Evolutionary conservation across 2,113 vertebrate genomes (phyloP).

Genomic region (Rhinolophus ferrumequinum): DNA sequence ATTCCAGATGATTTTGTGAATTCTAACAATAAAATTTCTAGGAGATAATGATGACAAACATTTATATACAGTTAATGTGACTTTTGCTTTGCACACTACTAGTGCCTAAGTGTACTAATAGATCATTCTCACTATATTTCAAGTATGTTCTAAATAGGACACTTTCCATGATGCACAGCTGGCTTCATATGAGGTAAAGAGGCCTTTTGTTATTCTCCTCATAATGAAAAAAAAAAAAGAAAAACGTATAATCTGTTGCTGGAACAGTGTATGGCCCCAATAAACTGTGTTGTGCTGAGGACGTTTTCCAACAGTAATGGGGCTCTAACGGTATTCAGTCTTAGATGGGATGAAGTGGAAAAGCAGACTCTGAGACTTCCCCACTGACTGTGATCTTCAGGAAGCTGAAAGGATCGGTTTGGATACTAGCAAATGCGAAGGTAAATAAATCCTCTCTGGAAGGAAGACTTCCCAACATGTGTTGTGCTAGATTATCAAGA

Average conservation of each 20-base stretch:
- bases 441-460: neutral
- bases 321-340: neutral
- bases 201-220: neutral
- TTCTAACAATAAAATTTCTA: neutral
- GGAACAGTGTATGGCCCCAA: neutral
- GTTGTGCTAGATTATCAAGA: neutral
- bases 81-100: neutral
- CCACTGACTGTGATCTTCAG: neutral
- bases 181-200: neutral
- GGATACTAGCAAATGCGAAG: neutral
- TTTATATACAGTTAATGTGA: neutral
- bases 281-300: neutral
- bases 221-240: neutral
- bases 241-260: neutral
- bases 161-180: neutral
- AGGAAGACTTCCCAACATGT: neutral
- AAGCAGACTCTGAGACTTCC: neutral
- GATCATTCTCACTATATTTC: neutral
- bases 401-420: neutral
- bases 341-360: neutral
- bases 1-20: constrained; percentile 1
- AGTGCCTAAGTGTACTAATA: neutral
- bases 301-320: neutral
- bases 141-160: neutral
- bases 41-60: neutral